Evolutionary conservation across 2,888 invertebrate species (phyloP).

Genomic region (Plutella xylostella): DNA sequence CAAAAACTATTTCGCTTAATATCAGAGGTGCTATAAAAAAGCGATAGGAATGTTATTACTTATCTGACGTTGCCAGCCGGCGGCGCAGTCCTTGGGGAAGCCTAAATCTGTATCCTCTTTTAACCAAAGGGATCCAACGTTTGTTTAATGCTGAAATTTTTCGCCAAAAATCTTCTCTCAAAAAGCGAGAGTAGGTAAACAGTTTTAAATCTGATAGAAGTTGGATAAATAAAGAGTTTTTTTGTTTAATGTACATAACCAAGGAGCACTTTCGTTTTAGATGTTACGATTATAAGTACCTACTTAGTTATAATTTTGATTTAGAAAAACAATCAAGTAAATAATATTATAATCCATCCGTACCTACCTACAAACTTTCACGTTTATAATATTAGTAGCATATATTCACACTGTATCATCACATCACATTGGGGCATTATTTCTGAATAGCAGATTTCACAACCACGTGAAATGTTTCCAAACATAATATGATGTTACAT

Average conservation of each 20-base stretch:
- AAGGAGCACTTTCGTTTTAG: too few species aligned
- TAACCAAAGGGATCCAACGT: constrained; percentile 2
- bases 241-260: not conserved
- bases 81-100: not conserved
- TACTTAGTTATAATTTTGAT: too few species aligned
- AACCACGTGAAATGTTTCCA: too few species aligned
- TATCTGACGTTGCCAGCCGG: constrained; percentile 22
- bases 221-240: not conserved
- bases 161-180: not conserved
- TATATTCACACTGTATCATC: too few species aligned
- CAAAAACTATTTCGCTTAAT: constrained; percentile 45
- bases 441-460: too few species aligned
- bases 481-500: too few species aligned
- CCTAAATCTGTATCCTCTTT: constrained; percentile 2
- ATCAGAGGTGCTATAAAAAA: constrained; percentile 38
- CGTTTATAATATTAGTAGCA: too few species aligned
- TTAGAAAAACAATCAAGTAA: too few species aligned
- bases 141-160: constrained; percentile 1
- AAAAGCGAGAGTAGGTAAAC: not conserved
- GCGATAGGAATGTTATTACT: constrained; percentile 42
- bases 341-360: too few species aligned
- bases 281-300: too few species aligned
- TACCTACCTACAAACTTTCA: too few species aligned
- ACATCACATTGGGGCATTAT: too few species aligned
- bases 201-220: not conserved